Conservation (phyloP, 2,113 vertebrate species). For the Eclectus roratus region DNA sequence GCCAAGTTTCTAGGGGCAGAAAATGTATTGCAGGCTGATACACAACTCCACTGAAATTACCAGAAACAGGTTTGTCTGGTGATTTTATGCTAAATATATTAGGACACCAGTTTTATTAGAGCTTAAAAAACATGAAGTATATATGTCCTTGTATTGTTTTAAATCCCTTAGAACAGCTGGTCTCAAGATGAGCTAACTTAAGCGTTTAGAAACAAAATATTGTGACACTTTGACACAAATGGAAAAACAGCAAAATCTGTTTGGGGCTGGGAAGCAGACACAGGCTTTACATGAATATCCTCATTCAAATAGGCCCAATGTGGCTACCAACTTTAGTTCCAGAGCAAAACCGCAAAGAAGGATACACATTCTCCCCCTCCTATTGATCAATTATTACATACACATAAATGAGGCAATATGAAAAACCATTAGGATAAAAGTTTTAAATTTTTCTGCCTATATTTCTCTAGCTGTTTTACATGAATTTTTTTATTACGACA, state of each 20-base stretch:
- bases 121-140: background rate
- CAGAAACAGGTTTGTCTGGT: background rate
- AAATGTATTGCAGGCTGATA: background rate
- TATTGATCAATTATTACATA: background rate
- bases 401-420: background rate
- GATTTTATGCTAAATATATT: background rate
- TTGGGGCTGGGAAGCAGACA: background rate
- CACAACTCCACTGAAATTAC: background rate
- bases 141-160: background rate
- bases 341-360: background rate
- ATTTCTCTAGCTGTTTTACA: background rate
- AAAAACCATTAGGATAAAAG: background rate
- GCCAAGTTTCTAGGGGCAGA: background rate
- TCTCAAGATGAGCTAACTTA: conserved; percentile 30
- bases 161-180: conserved; percentile 24
- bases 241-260: conserved; percentile 26
- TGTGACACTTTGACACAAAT: conserved; percentile 4
- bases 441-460: background rate
- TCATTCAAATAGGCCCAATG: background rate
- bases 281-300: background rate
- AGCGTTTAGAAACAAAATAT: conserved; percentile 36
- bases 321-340: background rate
- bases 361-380: background rate
- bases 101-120: background rate
- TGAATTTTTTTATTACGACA: conserved; percentile 1